Conservation (phyloP, 2,888 invertebrate genomes). For the Cyaniris semiargus region DNA sequence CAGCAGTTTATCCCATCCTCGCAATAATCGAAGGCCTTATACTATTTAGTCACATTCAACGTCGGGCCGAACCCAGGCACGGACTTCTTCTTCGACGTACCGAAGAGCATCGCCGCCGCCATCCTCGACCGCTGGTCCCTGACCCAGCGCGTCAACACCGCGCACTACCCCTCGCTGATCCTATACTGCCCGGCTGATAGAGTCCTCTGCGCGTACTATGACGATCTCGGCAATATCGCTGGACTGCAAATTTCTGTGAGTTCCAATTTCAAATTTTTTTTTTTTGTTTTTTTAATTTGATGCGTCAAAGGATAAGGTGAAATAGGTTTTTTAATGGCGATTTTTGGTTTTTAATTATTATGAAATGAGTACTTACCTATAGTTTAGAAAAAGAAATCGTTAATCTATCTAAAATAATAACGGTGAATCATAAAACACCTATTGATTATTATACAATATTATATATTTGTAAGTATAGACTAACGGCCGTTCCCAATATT, state of each 20-base stretch:
- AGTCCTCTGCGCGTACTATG: constrained; percentile 53
- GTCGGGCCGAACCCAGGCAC: constrained; percentile 40
- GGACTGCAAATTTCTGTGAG: constrained; percentile 62
- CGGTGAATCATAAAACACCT: too few relatives aligned
- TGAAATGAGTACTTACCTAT: too few relatives aligned
- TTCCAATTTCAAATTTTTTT: constrained; percentile 32
- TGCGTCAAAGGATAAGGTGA: neutral
- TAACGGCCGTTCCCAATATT: too few relatives aligned
- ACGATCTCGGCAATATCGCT: constrained; percentile 51
- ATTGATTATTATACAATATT: too few relatives aligned
- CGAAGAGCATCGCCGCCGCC: constrained; percentile 46
- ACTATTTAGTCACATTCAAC: constrained; percentile 45
- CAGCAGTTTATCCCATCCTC: too few relatives aligned
- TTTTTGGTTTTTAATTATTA: too few relatives aligned
- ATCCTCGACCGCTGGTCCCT: constrained; percentile 46
- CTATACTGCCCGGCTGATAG: constrained; percentile 53
- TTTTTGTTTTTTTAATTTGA: neutral
- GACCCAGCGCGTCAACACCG: constrained; percentile 43
- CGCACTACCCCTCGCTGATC: constrained; percentile 45
- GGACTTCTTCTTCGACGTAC: constrained; percentile 51
- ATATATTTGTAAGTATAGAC: too few relatives aligned
- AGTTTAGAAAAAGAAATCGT: too few relatives aligned
- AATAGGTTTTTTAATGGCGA: too few relatives aligned
- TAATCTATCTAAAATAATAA: too few relatives aligned
- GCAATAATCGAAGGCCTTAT: neutral